These are phyloP conservation scores for Drosophila atroscutellata DNA, from an alignment of 2,888 invertebrate species.

Conservation along the genomic window DNA sequence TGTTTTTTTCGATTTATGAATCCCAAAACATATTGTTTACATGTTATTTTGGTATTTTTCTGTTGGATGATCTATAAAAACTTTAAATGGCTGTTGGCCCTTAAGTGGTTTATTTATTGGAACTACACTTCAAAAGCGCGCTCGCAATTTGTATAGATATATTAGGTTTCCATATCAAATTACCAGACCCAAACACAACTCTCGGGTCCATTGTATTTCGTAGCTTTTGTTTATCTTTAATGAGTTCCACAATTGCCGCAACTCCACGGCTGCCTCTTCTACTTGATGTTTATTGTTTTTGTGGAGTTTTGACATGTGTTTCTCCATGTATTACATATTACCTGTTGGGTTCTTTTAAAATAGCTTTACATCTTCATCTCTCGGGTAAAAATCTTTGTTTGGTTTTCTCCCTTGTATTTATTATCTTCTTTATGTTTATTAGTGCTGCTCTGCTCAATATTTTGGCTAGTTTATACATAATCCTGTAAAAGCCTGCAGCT, in stretches of 20 bases:
- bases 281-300: constrained; percentile 53
- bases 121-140: constrained; percentile 61
- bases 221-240: constrained; percentile 61
- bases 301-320: constrained; percentile 65
- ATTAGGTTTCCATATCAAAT: constrained; percentile 71
- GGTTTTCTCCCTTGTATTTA: background rate
- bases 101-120: constrained; percentile 61
- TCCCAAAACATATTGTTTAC: constrained; percentile 46
- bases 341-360: constrained; percentile 3
- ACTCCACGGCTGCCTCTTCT: background rate
- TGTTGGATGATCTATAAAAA: constrained; percentile 58
- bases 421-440: constrained; percentile 13
- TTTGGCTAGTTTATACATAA: constrained; percentile 25
- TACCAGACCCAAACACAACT: constrained; percentile 37
- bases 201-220: constrained; percentile 40
- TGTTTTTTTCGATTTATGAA: constrained; percentile 49
- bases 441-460: constrained; percentile 5
- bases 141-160: constrained; percentile 51
- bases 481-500: constrained; percentile 24
- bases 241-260: constrained; percentile 62
- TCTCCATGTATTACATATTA: constrained; percentile 26
- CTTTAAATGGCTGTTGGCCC: constrained; percentile 56
- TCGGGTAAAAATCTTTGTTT: constrained; percentile 9
- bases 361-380: background rate
- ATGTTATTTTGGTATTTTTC: constrained; percentile 17